Base-by-base conservation (phyloP, 2,888 invertebrate species). In the Mythimna loreyi region DNA sequence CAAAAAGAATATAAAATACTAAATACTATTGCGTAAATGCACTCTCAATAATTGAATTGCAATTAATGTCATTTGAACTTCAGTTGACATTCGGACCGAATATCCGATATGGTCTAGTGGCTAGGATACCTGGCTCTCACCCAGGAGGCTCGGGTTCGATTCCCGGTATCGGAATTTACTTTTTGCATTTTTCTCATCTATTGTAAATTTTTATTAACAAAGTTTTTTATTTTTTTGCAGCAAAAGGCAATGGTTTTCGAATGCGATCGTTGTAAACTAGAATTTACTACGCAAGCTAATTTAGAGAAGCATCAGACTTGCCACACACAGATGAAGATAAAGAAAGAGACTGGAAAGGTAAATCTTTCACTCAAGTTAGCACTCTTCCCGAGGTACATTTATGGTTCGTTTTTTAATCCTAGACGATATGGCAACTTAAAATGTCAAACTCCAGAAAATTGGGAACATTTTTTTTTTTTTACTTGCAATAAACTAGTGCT, bases 61-160 rank as follows among this genome's bases (percentile, higher is more conserved):
- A n/a, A n/a, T n/a, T n/a, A n/a, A n/a, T n/a, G n/a, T n/a, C n/a
- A n/a, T n/a, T n/a, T n/a, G n/a, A n/a, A n/a, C n/a, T n/a, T n/a
- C n/a, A n/a, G n/a, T n/a, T n/a, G n/a, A n/a, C n/a, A n/a, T n/a
- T n/a, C n/a, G n/a, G n/a, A n/a, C n/a, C n/a, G n/a, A 47, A 16
- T 0, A 75, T 84, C 83, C 83, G 89, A 89, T 96, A 96, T 96
- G 96, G 96, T 96, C 96, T 97, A 97, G 96, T 97, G 97, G 97
- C 96, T 97, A 97, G 96, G 97, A 97, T 97, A 97, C 96, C 96
- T 97, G 97, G 97, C 97, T 97, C 96, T 97, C 97, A 97, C 96
- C 97, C 97, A 97, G 97, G 97, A 96, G 96, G 96, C 96, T 94
- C 96, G 96, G 96, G 96, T 96, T 96, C 96, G 95, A 96, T 96